Evolutionary conservation across 2,113 vertebrate genomes (phyloP).

Genomic region (Dryoscopus gambensis): DNA sequence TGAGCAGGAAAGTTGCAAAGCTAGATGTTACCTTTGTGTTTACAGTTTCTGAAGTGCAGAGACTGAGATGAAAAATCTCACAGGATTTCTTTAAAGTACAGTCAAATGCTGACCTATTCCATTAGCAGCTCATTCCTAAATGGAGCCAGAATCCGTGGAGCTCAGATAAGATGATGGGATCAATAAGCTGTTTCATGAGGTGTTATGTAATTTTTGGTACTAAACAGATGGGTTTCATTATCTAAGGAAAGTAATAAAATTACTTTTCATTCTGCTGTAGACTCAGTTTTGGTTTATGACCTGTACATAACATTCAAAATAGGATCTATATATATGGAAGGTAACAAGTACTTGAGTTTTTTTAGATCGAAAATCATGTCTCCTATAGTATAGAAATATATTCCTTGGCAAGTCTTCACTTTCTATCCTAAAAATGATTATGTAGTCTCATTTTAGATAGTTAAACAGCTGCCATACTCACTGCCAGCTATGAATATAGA

Average conservation of each 20-base stretch:
- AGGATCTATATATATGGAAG: slow-evolving; percentile 40
- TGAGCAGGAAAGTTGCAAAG: neutral
- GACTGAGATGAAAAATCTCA: neutral
- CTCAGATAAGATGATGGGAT: neutral
- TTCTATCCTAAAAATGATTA: slow-evolving; percentile 45
- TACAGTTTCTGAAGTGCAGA: neutral
- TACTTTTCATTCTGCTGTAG: neutral
- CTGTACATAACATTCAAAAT: neutral
- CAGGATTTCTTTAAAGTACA: neutral
- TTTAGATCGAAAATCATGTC: neutral
- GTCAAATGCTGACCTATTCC: neutral
- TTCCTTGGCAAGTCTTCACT: slow-evolving; percentile 20
- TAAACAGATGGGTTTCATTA: slow-evolving; percentile 17
- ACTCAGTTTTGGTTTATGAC: slow-evolving; percentile 9
- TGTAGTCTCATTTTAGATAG: neutral
- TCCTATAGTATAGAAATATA: slow-evolving; percentile 39
- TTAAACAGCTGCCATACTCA: slow-evolving; percentile 34
- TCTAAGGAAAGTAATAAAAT: neutral
- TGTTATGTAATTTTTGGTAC: neutral
- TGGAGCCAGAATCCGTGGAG: neutral
- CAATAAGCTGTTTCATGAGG: neutral
- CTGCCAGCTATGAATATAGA: slow-evolving; percentile 35
- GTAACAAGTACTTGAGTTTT: slow-evolving; percentile 26
- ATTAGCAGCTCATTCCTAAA: neutral
- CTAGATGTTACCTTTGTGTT: neutral